Evolutionary conservation across 2,888 invertebrate genomes (phyloP).

Genomic region (Lacanobia wlatinum): DNA sequence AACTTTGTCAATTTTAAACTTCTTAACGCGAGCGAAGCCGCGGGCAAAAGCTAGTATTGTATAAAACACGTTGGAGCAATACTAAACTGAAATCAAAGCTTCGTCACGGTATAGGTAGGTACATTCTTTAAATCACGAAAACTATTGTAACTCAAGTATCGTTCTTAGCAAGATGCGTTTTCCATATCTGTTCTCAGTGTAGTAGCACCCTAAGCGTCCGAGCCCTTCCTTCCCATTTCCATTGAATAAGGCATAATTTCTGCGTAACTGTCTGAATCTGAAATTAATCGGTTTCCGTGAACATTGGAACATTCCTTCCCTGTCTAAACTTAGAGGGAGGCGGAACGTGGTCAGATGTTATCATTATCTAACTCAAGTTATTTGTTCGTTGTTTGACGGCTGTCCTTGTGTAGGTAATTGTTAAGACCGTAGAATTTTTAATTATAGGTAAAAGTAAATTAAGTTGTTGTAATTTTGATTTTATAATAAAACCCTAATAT

Average conservation of each 20-base stretch:
- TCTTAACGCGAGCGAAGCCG: too few relatives aligned
- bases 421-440: not conserved
- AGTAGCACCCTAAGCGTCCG: conserved; percentile 16
- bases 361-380: conserved; percentile 41
- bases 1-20: too few relatives aligned
- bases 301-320: conserved; percentile 58
- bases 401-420: not conserved
- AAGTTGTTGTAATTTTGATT: not conserved
- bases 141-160: too few relatives aligned
- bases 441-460: not conserved
- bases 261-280: conserved; percentile 72
- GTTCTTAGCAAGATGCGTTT: too few relatives aligned
- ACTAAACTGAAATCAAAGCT: too few relatives aligned
- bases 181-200: conserved; percentile 17
- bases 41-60: too few relatives aligned
- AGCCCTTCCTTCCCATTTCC: conserved; percentile 49
- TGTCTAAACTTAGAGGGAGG: conserved; percentile 53
- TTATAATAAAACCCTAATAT: too few relatives aligned
- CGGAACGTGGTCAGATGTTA: conserved; percentile 43
- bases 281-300: conserved; percentile 76
- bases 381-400: conserved; percentile 31
- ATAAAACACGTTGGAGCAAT: too few relatives aligned
- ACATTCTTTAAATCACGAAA: too few relatives aligned
- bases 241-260: conserved; percentile 71
- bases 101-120: too few relatives aligned